Evolutionary conservation across 2,797 vertebrate species (phyloP), one percentile per base, ranked within the genome.

Genomic region (Eulemur albifrons): DNA sequence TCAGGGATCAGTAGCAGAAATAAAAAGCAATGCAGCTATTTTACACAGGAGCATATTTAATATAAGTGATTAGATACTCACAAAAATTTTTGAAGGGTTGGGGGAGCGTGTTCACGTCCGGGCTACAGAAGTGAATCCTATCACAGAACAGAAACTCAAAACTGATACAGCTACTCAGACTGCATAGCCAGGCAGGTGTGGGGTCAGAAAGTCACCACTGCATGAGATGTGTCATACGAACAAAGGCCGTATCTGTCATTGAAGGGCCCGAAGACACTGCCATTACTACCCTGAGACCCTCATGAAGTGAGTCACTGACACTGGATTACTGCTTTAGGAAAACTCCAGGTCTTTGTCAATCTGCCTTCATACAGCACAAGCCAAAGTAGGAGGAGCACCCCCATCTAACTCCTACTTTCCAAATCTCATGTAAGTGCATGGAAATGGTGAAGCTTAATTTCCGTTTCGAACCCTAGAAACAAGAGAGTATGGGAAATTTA

Each of bases 251-350:
- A 15, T 7, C 43, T 83, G 21, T 43, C 17, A 13, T 3, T 35
- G n/a, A 59, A n/a, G 48, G 4, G 7, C 10, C 25, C 21, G 59
- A 50, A 82, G 35, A 20, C 2, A 25, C 18, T 45, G 2, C 8
- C 12, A 4, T 50, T 30, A n/a, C 7, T 48, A 5, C 20, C 21
- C 17, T 45, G 25, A 0, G 4, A 32, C 0, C 30, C 4, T n/a
- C 43, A 7, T 3, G 30, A 81, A 61, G 10, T 4, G 45, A 73
- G 25, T 57, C 27, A 35, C 2, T 57, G 35, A 38, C 14, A 54
- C 12, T 30, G 7, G 21, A 73, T 14, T 15, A 12, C 12, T 52
- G 7, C 21, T 82, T 21, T 12, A 50, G n/a, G 76, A 38, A 76
- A 69, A 25, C 3, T 14, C 48, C 45, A 84, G 4, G 15, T 54